A percentile compares a stretch with the other conserved stretches of the same genome.
Conservation (phyloP, 2,888 invertebrate genomes). For the Agriopis leucophaearia region DNA sequence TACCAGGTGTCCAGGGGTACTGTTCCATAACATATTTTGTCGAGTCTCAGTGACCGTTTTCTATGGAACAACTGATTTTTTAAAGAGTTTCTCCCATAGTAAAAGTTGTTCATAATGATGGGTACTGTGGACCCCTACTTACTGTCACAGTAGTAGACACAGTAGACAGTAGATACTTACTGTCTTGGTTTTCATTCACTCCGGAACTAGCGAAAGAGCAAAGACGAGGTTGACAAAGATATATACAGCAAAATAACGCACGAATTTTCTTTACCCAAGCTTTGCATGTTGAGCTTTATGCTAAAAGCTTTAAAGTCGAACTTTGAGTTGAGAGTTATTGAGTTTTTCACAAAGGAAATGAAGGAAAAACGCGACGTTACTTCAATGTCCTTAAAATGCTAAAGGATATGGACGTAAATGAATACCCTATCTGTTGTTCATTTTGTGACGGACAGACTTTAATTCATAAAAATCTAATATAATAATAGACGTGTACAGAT, state of each 20-base stretch:
- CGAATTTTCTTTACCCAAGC: background rate
- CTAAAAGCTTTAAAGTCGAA: background rate
- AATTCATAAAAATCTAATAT: background rate
- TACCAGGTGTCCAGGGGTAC: no score
- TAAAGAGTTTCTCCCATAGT: no score
- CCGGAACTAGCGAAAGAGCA: conserved; percentile 22
- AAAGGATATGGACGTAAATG: conserved; percentile 16
- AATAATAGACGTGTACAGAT: background rate
- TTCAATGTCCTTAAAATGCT: conserved; percentile 17
- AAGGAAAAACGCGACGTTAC: conserved; percentile 2
- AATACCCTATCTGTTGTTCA: conserved; percentile 9
- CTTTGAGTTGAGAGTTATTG: background rate
- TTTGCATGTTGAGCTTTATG: conserved; percentile 1
- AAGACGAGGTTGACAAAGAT: conserved; percentile 19
- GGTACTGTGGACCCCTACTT: no score
- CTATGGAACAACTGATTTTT: no score
- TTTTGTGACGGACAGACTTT: background rate
- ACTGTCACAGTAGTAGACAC: no score
- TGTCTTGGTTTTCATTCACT: background rate
- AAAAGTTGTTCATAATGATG: no score
- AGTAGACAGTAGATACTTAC: no score
- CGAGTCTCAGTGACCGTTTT: no score
- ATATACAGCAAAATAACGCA: conserved; percentile 14
- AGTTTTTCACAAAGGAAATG: conserved; percentile 11
- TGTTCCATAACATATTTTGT: no score